Conservation (phyloP, 2,888 invertebrate genomes). For the Zele albiditarsus region DNA sequence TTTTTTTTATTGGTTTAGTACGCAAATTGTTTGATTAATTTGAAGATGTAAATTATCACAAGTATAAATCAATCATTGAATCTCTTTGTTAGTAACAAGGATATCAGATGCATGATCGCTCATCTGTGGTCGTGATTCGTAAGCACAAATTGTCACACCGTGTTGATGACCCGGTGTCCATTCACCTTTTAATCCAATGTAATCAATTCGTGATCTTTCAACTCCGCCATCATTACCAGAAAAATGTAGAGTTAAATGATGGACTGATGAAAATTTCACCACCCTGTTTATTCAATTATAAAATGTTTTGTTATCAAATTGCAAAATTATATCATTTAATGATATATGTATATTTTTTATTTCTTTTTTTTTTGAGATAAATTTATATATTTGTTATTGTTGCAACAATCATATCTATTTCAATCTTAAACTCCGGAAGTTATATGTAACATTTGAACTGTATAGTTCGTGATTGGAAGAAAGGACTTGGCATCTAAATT, state of each 20-base stretch:
- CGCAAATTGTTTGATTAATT: slow-evolving; percentile 28
- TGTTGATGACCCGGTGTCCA: slow-evolving; percentile 88
- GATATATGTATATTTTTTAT: too few species aligned
- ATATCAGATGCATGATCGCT: slow-evolving; percentile 83
- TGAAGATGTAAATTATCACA: slow-evolving; percentile 2
- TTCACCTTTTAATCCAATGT: slow-evolving; percentile 96
- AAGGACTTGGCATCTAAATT: background rate
- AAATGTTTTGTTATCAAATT: slow-evolving; percentile 18
- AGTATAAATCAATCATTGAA: slow-evolving; percentile 43
- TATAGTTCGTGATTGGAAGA: background rate
- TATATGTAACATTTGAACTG: background rate
- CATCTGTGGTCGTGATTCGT: slow-evolving; percentile 89
- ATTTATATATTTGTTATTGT: too few species aligned
- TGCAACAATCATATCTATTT: too few species aligned
- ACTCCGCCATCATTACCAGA: slow-evolving; percentile 87
- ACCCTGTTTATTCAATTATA: slow-evolving; percentile 79
- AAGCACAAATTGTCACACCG: slow-evolving; percentile 93
- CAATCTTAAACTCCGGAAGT: background rate
- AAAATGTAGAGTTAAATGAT: slow-evolving; percentile 92
- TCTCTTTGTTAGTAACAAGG: slow-evolving; percentile 40
- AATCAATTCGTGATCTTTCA: slow-evolving; percentile 89
- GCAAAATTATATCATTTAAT: background rate
- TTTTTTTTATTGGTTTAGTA: slow-evolving; percentile 11
- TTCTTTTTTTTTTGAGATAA: too few species aligned
- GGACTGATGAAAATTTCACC: slow-evolving; percentile 92